Evolutionary conservation across 1,140 invertebrate species (phyloP).

Genomic region (Camponotus vicinus): DNA sequence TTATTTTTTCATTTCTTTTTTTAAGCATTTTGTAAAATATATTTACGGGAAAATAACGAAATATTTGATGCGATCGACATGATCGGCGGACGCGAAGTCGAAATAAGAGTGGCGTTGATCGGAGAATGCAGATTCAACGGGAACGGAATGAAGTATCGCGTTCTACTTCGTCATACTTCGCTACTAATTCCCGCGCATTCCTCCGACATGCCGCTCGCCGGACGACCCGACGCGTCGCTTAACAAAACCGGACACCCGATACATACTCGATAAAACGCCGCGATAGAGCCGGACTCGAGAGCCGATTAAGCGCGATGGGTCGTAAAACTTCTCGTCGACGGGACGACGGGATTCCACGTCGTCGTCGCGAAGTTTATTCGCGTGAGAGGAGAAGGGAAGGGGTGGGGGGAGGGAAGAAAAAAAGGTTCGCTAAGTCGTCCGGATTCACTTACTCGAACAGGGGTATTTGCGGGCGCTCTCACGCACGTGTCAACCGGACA

Average conservation of each 20-base stretch:
- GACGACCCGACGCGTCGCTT: constrained; percentile 13
- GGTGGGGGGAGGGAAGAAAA: too few relatives aligned
- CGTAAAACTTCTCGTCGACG: constrained; percentile 14
- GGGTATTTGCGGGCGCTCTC: background rate
- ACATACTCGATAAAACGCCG: constrained; percentile 46
- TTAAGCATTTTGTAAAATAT: background rate
- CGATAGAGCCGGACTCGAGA: constrained; percentile 31
- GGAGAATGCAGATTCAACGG: background rate
- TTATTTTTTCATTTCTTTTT: too few relatives aligned
- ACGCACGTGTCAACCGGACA: background rate
- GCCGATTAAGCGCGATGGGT: constrained; percentile 43
- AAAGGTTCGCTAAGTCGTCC: background rate
- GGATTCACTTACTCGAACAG: background rate
- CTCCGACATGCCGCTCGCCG: background rate
- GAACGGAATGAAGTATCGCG: constrained; percentile 14
- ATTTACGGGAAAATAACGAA: constrained; percentile 13
- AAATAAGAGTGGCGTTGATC: background rate
- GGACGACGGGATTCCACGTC: background rate
- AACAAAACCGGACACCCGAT: constrained; percentile 57
- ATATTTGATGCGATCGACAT: background rate
- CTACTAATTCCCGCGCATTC: constrained; percentile 3
- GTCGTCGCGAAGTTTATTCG: constrained; percentile 4
- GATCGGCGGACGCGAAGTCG: background rate
- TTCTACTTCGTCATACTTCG: background rate
- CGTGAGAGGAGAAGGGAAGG: background rate